Evolutionary conservation across 2,797 vertebrate species (phyloP).

Genomic region (Lutjanus campechanus): DNA sequence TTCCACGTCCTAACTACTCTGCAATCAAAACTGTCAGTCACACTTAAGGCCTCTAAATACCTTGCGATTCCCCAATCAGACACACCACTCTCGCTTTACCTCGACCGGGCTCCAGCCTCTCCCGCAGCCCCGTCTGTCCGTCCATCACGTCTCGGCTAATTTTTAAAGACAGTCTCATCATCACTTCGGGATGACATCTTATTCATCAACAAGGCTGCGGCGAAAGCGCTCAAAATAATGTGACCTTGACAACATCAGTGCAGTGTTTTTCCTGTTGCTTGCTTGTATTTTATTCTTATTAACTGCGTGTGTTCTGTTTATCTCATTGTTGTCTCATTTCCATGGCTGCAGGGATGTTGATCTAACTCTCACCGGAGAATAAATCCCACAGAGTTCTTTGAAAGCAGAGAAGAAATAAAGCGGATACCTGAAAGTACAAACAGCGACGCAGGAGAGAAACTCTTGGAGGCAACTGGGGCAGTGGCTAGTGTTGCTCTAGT

Average conservation of each 20-base stretch:
- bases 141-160: constrained; percentile 59
- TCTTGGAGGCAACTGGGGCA: too few relatives aligned
- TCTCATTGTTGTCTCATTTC: neutral
- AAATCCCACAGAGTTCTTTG: too few relatives aligned
- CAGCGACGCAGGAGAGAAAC: too few relatives aligned
- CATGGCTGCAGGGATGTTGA: neutral
- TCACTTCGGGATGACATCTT: constrained; percentile 27
- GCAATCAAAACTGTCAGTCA: constrained; percentile 79
- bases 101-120: constrained; percentile 36
- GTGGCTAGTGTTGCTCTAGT: too few relatives aligned
- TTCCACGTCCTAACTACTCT: constrained; percentile 62
- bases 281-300: neutral
- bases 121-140: constrained; percentile 58
- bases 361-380: too few relatives aligned
- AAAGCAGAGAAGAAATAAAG: too few relatives aligned
- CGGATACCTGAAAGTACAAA: too few relatives aligned
- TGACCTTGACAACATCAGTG: constrained; percentile 41
- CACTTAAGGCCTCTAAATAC: constrained; percentile 75
- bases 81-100: constrained; percentile 54
- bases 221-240: constrained; percentile 24
- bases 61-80: constrained; percentile 70
- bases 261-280: neutral
- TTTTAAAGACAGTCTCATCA: constrained; percentile 53
- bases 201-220: constrained; percentile 33
- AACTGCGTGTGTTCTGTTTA: neutral